phyloP scores from a whole-genome alignment of 2,797 vertebrate genomes.

The Anniella stebbinsi region DNA sequence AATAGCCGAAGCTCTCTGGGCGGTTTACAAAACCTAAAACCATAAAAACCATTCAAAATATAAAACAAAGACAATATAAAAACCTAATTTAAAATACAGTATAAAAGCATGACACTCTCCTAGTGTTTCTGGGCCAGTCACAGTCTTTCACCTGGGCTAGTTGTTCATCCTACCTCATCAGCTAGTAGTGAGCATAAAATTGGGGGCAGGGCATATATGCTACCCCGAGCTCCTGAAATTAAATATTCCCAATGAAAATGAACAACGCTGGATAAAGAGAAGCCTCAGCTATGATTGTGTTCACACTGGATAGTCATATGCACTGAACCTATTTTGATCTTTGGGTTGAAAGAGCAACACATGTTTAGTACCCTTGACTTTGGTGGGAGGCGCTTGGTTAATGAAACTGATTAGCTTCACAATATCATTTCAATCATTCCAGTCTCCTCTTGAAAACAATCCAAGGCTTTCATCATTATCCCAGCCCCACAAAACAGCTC shows the following conservation, averaged over 20 bases:
- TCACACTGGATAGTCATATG: not conserved
- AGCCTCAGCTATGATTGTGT: not conserved
- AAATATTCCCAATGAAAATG: not conserved
- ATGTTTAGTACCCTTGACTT: slow-evolving; percentile 37
- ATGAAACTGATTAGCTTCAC: slow-evolving; percentile 48
- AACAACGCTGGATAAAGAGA: not conserved
- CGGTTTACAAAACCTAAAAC: too few relatives aligned
- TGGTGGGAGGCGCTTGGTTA: not conserved
- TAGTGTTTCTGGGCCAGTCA: not conserved
- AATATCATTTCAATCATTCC: slow-evolving; percentile 47
- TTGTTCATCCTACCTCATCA: not conserved
- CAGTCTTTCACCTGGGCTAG: not conserved
- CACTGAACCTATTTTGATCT: not conserved
- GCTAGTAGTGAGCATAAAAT: not conserved
- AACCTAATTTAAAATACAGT: too few relatives aligned
- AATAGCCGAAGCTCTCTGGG: too few relatives aligned
- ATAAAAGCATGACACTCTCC: too few relatives aligned
- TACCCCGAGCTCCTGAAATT: too few relatives aligned
- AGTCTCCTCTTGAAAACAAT: slow-evolving; percentile 66
- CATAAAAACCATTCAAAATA: too few relatives aligned
- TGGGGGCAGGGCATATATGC: not conserved
- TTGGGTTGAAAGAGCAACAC: not conserved
- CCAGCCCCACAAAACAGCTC: slow-evolving; percentile 70
- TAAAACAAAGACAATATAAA: too few relatives aligned
- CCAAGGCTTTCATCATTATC: slow-evolving; percentile 75